Evolutionary conservation across 2,797 vertebrate species (phyloP), one percentile per base, ranked within the genome.

Genomic region (Anguilla pacifica): DNA sequence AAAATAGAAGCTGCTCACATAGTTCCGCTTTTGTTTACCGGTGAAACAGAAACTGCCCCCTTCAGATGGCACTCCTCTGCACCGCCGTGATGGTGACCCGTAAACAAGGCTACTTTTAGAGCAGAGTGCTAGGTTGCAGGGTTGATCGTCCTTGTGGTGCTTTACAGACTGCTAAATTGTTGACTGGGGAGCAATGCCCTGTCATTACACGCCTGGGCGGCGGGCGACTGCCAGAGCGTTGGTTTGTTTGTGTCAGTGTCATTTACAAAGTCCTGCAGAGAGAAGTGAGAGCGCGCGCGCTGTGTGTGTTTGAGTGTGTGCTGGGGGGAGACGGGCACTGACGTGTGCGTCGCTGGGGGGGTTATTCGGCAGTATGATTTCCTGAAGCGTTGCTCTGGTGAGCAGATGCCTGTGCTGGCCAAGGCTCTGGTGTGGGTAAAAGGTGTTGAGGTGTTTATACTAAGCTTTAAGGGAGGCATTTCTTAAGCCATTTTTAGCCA

Each of bases 71-170:
- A 10, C 6, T 49, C 19, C 43, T 25, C n/a, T n/a, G 79, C 15
- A 7, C 43, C 35, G 19, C 79, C n/a, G 79, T 11, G 79, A 51
- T 82, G 46, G 11, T 9, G 74, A 25, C 10, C 79, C 43, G 79
- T 82, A 82, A 82, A 82, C 43, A n/a, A 51, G 79, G 46, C 79
- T 25, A 25, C 77, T n/a, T 49, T 82, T n/a, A 49, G 79, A 25
- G 6, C 22, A 3, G 46, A 82, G 79, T 51, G 22, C 22, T n/a
- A n/a, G 43, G 79, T n/a, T 82, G 43, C 39, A n/a, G 46, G 43
- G 43, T 51, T 82, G 79, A 82, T 19, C 2, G 46, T 51, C 43
- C 25, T n/a, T 82, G 22, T 15, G 25, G 79, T 25, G 46, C 51
- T n/a, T 25, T 49, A 82, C 79, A 51, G 79, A 51, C 79, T 25